These are phyloP conservation scores for Holothuria scabra DNA, from an alignment of 53 echinoderm and acorn worm species.

Conservation along the genomic window DNA sequence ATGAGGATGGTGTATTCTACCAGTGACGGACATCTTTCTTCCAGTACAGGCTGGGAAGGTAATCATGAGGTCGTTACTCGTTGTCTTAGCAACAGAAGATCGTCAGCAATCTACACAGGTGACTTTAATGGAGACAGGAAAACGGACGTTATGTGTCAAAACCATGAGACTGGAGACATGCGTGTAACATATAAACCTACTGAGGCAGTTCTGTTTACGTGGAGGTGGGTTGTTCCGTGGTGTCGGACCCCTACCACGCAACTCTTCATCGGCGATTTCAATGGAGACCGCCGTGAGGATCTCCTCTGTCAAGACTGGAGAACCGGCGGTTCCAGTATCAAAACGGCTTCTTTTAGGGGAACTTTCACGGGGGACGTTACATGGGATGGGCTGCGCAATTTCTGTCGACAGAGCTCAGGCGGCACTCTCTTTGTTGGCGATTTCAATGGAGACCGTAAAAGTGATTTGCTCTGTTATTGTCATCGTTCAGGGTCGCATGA, in stretches of 20 bases:
- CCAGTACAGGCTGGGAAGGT: conserved; percentile 16
- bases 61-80: conserved; percentile 3
- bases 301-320: conserved; percentile 41
- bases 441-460: conserved; percentile 37
- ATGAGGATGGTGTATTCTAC: conserved; percentile 37
- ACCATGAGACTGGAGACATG: background rate
- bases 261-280: conserved; percentile 40
- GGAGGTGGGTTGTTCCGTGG: conserved; percentile 27
- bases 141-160: conserved; percentile 45
- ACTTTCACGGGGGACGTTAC: background rate
- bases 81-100: background rate
- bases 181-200: conserved; percentile 29
- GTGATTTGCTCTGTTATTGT: conserved; percentile 35
- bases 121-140: conserved; percentile 40
- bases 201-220: conserved; percentile 1
- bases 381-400: background rate
- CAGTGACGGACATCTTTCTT: background rate
- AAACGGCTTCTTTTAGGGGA: conserved; percentile 3
- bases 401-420: conserved; percentile 8
- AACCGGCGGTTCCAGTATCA: conserved; percentile 20
- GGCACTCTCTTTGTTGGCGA: conserved; percentile 23
- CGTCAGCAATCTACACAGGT: background rate
- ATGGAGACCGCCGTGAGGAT: conserved; percentile 39
- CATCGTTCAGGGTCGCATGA: background rate
- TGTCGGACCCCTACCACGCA: conserved; percentile 22